Evolutionary conservation across 2,797 vertebrate genomes (phyloP), one percentile per base, ranked within the genome.

Genomic region (Muscicapa comitata): DNA sequence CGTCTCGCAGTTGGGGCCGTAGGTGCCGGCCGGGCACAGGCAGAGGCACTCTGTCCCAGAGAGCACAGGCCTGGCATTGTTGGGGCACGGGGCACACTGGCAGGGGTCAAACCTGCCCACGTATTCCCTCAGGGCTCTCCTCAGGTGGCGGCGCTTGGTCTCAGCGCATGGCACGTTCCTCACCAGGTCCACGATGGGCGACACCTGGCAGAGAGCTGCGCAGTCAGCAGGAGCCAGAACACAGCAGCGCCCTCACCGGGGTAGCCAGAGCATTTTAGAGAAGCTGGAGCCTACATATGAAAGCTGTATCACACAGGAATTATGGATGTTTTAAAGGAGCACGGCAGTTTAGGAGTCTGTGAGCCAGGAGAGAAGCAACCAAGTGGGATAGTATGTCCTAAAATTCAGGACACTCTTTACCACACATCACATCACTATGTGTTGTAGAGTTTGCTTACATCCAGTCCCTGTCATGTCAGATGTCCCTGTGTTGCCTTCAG

Each of bases 11-110:
- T 97, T 98, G 21, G 96, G 2, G 1, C 99, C 99, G 0, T 98
- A 99, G n/a, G 99, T 99, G 31, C 99, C 99, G 0, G 98, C 98
- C 75, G 98, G 98, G 85, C 99, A 99, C 35, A 99, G 88, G 59
- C 99, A 99, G 59, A 98, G 95, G 93, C 99, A 99, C 74, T 99
- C 98, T 0, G 97, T 99, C 35, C 98, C 98, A 0, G 97, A 97
- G n/a, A 99, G 98, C 15, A 98, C 93, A 0, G 98, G 95, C 8
- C 40, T 96, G 81, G 96, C 99, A 0, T 99, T 99, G 92, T 99
- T 99, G 42, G 98, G 99, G 51, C 99, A 99, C 0, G 98, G 98
- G 2, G 98, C 93, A 7, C 99, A 99, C 58, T 93, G 98, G 90
- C 99, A 99, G 14, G 98, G 97, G 81, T 99, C 99, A 57, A 98